These are phyloP conservation scores for Hydrolagus affinis DNA, from an alignment of 2,113 vertebrate species.

Conservation along the genomic window DNA sequence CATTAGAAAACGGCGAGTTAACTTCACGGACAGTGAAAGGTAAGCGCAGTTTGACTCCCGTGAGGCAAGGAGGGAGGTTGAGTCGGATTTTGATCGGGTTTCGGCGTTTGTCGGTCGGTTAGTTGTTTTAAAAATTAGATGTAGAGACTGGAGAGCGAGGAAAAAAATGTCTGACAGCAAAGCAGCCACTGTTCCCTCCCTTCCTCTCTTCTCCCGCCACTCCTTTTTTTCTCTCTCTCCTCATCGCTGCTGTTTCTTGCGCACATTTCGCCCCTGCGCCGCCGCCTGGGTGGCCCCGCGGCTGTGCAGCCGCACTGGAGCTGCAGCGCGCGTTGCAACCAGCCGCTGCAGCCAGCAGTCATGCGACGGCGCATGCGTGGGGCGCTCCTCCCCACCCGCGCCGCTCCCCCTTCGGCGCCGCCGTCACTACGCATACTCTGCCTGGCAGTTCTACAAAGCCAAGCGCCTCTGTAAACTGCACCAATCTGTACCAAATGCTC, in stretches of 20 bases:
- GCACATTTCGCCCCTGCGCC: not conserved
- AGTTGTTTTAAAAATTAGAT: not conserved
- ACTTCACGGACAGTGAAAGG: no score
- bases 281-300: not conserved
- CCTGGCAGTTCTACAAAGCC: not conserved
- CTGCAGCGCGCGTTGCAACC: no score
- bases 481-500: no score
- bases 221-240: not conserved
- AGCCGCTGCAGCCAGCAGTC: slow-evolving; percentile 2
- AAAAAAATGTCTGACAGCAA: no score
- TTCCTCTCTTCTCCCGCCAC: no score
- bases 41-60: not conserved
- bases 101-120: not conserved
- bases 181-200: no score
- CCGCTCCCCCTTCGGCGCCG: not conserved
- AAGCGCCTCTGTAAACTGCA: no score
- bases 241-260: no score
- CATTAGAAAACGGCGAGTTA: no score
- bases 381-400: not conserved
- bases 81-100: not conserved
- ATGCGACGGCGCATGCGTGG: slow-evolving; percentile 12
- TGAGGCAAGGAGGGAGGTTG: not conserved
- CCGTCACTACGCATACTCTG: not conserved
- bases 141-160: no score
- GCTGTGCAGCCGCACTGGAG: not conserved